A percentile compares a stretch with the other conserved stretches of the same genome.
Evolutionary conservation across 2,888 invertebrate species (phyloP).

Genomic region (Hyposoter dolosus): DNA sequence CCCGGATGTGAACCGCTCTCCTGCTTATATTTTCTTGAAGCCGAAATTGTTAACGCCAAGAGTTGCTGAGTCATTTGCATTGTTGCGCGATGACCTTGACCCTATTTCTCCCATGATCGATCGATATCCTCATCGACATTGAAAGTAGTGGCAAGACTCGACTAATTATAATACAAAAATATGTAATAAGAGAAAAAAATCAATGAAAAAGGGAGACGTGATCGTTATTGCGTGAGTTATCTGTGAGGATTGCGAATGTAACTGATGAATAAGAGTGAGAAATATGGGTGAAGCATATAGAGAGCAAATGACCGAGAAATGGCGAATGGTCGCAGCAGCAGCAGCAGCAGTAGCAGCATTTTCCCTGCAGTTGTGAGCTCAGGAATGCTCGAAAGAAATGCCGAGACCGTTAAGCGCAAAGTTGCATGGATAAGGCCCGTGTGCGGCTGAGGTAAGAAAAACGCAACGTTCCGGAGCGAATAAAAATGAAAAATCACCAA

Average conservation of each 20-base stretch:
- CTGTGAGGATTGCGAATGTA: neutral
- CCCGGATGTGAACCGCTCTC: too few species aligned
- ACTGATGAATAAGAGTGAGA: neutral
- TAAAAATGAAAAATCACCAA: constrained; percentile 32
- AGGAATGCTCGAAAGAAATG: constrained; percentile 79
- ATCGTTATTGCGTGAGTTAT: neutral
- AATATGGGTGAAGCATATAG: constrained; percentile 1
- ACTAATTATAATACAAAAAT: too few species aligned
- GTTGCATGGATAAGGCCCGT: constrained; percentile 69
- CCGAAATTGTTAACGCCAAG: too few species aligned
- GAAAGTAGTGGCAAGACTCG: neutral
- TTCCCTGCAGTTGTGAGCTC: constrained; percentile 71
- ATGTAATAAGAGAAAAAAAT: too few species aligned
- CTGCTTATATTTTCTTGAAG: too few species aligned
- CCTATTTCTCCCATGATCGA: neutral
- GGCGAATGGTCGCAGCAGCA: constrained; percentile 25
- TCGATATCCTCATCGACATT: neutral
- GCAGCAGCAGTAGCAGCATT: constrained; percentile 8
- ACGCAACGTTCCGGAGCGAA: constrained; percentile 1
- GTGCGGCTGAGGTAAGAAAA: constrained; percentile 18
- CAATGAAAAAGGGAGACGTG: too few species aligned
- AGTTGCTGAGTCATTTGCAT: neutral
- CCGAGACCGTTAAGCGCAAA: constrained; percentile 76
- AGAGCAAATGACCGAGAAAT: constrained; percentile 28
- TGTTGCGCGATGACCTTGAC: neutral